These are phyloP conservation scores for Marronus borbonicus DNA, from an alignment of 2,888 invertebrate genomes.

Conservation along the genomic window DNA sequence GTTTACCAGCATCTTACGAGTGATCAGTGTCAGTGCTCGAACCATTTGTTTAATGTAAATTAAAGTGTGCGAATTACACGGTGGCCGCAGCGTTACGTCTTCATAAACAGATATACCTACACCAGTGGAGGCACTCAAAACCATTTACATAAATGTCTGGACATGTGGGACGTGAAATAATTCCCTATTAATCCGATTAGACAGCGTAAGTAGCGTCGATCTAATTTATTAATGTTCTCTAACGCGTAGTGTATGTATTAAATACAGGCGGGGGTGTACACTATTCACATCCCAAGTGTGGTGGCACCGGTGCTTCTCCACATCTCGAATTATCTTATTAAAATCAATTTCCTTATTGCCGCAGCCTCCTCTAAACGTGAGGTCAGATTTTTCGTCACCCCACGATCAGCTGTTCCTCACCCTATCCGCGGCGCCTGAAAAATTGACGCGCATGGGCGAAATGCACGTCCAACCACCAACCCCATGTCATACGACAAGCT, in stretches of 20 bases:
- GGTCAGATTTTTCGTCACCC: constrained; percentile 66
- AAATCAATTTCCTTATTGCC: constrained; percentile 65
- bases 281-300: constrained; percentile 57
- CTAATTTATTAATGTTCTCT: constrained; percentile 46
- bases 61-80: constrained; percentile 36
- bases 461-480: constrained; percentile 39
- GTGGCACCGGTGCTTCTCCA: constrained; percentile 52
- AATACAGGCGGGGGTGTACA: constrained; percentile 55
- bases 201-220: constrained; percentile 61
- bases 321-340: constrained; percentile 65
- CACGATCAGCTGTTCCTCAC: constrained; percentile 54
- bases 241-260: constrained; percentile 39
- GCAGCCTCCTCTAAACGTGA: constrained; percentile 60
- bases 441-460: constrained; percentile 36
- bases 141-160: constrained; percentile 58
- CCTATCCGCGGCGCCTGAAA: constrained; percentile 40
- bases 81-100: constrained; percentile 41
- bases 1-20: constrained; percentile 35
- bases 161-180: constrained; percentile 55
- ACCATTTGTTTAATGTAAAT: constrained; percentile 44
- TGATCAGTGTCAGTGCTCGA: constrained; percentile 53
- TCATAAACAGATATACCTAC: constrained; percentile 29
- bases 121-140: constrained; percentile 21
- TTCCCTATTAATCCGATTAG: constrained; percentile 61
- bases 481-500: constrained; percentile 50